These are phyloP conservation scores for Chlorops oryzae DNA, from an alignment of 1,140 invertebrate species.

Conservation along the genomic window DNA sequence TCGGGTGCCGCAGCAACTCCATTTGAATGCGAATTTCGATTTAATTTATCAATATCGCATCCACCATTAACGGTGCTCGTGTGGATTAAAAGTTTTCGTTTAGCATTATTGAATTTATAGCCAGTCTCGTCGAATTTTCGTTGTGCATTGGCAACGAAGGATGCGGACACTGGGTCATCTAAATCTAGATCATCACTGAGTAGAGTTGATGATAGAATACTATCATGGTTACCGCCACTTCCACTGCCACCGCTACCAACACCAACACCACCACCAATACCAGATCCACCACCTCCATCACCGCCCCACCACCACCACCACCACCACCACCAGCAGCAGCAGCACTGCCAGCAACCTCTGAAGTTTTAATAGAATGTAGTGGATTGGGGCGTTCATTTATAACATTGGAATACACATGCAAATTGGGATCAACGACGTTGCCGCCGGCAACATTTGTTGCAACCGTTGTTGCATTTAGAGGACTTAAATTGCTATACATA, in stretches of 20 bases:
- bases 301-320: too few species aligned
- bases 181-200: constrained; percentile 44
- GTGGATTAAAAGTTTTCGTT: not conserved
- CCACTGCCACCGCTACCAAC: too few species aligned
- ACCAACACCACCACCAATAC: too few species aligned
- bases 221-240: constrained; percentile 14
- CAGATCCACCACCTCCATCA: not conserved
- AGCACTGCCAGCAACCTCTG: too few species aligned
- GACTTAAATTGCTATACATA: constrained; percentile 44
- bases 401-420: constrained; percentile 45
- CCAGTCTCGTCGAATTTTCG: constrained; percentile 3
- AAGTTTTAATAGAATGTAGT: too few species aligned
- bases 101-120: constrained; percentile 6
- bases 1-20: not conserved
- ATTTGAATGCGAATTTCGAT: not conserved
- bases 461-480: constrained; percentile 7
- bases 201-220: constrained; percentile 35
- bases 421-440: constrained; percentile 17
- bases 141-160: constrained; percentile 26
- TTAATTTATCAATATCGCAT: not conserved
- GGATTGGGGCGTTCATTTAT: constrained; percentile 38
- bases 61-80: not conserved
- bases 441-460: constrained; percentile 2
- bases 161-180: constrained; percentile 43
- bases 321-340: not conserved